phyloP scores from a whole-genome alignment of 2,888 invertebrate genomes.

The Micropterix aruncella region DNA sequence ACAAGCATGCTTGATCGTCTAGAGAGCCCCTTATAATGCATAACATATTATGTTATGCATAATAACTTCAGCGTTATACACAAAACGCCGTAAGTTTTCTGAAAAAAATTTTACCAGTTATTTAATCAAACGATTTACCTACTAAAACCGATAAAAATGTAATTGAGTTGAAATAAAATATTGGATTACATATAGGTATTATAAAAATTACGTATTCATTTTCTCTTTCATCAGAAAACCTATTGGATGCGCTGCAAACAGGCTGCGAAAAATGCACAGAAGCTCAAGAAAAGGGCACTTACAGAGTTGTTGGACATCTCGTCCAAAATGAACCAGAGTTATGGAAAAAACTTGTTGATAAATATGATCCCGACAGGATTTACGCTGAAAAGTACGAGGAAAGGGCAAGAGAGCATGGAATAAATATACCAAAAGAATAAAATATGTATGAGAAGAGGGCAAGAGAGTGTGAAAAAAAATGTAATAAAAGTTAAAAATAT shows the following conservation, averaged over 20 bases:
- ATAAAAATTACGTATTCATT: conserved; percentile 5
- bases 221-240: conserved; percentile 28
- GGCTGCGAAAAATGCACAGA: conserved; percentile 56
- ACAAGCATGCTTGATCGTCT: no score
- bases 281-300: conserved; percentile 45
- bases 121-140: no score
- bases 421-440: conserved; percentile 20
- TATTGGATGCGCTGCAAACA: conserved; percentile 53
- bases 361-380: conserved; percentile 53
- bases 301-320: conserved; percentile 49
- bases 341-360: conserved; percentile 49
- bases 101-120: no score
- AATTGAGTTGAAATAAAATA: not conserved
- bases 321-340: conserved; percentile 47
- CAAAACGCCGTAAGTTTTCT: no score
- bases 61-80: no score
- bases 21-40: no score
- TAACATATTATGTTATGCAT: no score
- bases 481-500: no score
- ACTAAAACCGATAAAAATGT: not conserved
- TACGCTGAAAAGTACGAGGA: conserved; percentile 51
- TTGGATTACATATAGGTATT: not conserved
- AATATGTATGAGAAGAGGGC: no score
- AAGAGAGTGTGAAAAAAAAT: no score
- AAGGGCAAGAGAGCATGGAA: conserved; percentile 37